Percentiles rank a stretch among this genome's conserved stretches.
Conservation (phyloP, 2,888 invertebrate species). For the Ochropacha duplaris region DNA sequence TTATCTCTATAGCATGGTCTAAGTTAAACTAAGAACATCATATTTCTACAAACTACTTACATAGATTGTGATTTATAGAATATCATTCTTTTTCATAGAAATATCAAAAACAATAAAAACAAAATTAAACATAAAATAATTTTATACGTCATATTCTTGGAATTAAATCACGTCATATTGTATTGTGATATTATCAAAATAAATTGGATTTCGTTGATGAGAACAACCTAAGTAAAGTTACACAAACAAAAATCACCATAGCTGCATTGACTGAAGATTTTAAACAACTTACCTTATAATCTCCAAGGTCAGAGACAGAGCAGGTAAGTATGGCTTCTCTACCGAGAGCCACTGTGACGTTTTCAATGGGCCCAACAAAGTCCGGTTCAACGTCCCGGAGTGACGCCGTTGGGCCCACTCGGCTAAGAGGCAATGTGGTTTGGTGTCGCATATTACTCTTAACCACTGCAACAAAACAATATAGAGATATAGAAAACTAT, state of each 20-base stretch:
- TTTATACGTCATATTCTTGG: no score
- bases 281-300: slow-evolving; percentile 85
- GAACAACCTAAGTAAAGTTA: no score
- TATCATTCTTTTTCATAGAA: no score
- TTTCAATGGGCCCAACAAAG: slow-evolving; percentile 87
- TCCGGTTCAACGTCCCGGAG: slow-evolving; percentile 83
- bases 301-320: slow-evolving; percentile 87
- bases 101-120: no score
- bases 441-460: slow-evolving; percentile 70
- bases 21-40: neutral
- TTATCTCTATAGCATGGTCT: neutral
- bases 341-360: slow-evolving; percentile 89
- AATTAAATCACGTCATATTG: no score
- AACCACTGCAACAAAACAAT: slow-evolving; percentile 56
- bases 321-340: slow-evolving; percentile 89
- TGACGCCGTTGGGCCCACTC: slow-evolving; percentile 67
- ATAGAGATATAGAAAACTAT: neutral
- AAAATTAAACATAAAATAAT: no score
- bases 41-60: no score
- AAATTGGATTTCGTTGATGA: no score
- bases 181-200: no score
- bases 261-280: slow-evolving; percentile 1
- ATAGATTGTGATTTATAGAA: no score
- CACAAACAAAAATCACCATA: neutral
- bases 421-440: slow-evolving; percentile 63